Conservation (phyloP, 2,888 invertebrate genomes). For the Stenchaetothrips biformis region DNA sequence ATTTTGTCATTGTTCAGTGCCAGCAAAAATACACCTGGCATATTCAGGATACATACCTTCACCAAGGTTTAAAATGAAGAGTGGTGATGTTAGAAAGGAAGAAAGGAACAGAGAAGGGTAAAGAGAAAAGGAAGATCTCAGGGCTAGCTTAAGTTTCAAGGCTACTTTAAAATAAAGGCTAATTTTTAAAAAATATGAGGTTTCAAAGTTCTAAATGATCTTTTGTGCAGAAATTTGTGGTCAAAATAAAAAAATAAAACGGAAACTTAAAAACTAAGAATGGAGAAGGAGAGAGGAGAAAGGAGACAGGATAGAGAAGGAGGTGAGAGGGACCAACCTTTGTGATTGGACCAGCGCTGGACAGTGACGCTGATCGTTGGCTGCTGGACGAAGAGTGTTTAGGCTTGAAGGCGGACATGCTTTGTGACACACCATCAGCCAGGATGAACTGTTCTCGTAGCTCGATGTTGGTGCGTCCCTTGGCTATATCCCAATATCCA, state of each 20-base stretch:
- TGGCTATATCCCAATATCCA: constrained; percentile 59
- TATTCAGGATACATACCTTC: constrained; percentile 8
- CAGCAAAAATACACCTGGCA: neutral
- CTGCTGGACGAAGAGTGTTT: constrained; percentile 78
- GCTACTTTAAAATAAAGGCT: neutral
- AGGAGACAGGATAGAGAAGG: constrained; percentile 30
- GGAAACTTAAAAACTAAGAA: neutral
- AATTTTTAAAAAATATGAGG: neutral
- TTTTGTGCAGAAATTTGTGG: no score
- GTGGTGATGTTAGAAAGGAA: neutral
- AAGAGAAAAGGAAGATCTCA: neutral
- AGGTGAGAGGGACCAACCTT: constrained; percentile 63
- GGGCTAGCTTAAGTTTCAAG: neutral
- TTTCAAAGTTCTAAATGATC: no score
- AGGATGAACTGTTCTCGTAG: constrained; percentile 98
- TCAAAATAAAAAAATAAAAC: no score
- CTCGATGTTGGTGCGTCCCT: constrained; percentile 99
- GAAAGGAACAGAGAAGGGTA: neutral
- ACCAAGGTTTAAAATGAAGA: neutral
- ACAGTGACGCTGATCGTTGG: constrained; percentile 55
- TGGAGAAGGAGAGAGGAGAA: constrained; percentile 35
- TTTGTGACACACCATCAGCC: constrained; percentile 97
- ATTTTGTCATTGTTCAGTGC: constrained; percentile 6
- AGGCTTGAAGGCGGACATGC: constrained; percentile 97
- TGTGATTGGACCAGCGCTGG: constrained; percentile 85